Base-by-base conservation (phyloP, 1,140 invertebrate genomes). In the Mycetomoellerius zeteki region DNA sequence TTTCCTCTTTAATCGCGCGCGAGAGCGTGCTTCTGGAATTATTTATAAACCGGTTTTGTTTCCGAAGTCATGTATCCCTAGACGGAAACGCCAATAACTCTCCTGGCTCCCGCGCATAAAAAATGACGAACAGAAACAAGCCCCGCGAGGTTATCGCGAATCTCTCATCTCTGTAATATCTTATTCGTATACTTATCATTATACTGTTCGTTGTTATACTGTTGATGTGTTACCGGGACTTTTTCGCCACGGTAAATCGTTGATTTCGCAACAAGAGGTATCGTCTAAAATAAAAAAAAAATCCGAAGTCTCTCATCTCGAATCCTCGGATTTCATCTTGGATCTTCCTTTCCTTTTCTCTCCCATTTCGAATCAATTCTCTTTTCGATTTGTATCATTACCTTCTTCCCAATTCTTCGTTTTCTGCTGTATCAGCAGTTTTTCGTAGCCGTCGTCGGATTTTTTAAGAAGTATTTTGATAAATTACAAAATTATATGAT, bases 21-120 rank as follows among this genome's bases (percentile, higher is more conserved):
- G 77, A 73, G 80, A 71, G 72, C 78, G 67, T 87, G 90, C 89
- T 91, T 92, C 91, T 92, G 91, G 86, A 90, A 88, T 91, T 92
- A 90, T 90, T 77, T 89, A 84, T 56, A 92, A 92, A 93, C 91
- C 85, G 84, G 73, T 91, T 90, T 67, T 58, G 21, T n/a, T 75
- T 62, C 62, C 80, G 69, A 84, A 84, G 80, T 30, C 30, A 64
- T 69, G 47, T 62, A 47, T 21, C 86, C 67, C 88, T 88, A 88
- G 69, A 91, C 86, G 77, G 87, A 90, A 88, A 86, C 67, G 75
- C 67, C 65, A 88, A 88, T 90, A 86, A 78, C 47, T 69, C 50
- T 64, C 67, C 19, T 58, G 19, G 33, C 60, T 62, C 24, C 33
- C 65, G 37, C 43, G 60, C 21, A 30, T 77, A 78, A 58, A 50